phyloP scores from a whole-genome alignment of 2,888 invertebrate genomes.

The Tetramorium bicarinatum region DNA sequence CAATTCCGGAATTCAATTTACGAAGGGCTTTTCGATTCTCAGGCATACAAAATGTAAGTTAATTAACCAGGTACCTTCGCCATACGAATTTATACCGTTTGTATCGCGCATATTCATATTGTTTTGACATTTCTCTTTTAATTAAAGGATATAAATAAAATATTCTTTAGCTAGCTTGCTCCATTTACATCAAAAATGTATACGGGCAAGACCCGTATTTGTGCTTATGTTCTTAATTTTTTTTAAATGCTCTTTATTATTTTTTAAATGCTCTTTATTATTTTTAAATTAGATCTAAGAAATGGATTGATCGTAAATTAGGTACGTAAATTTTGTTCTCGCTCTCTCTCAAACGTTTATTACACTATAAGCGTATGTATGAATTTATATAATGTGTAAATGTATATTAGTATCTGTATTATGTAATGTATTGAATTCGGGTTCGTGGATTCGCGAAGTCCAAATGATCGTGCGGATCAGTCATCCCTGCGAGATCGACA shows the following conservation, averaged over 20 bases:
- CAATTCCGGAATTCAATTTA: neutral
- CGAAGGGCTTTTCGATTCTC: neutral
- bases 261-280: neutral
- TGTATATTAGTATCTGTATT: neutral
- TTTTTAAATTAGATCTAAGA: neutral
- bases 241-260: neutral
- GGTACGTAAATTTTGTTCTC: neutral
- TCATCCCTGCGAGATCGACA: neutral
- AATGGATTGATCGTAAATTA: neutral
- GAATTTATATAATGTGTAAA: neutral
- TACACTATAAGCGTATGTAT: neutral
- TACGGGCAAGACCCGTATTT: too few relatives aligned
- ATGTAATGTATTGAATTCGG: neutral
- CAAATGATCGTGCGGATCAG: neutral
- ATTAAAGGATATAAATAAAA: conserved; percentile 15
- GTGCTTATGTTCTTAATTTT: neutral
- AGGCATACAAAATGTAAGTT: conserved; percentile 8
- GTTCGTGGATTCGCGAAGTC: neutral
- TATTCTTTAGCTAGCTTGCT: neutral
- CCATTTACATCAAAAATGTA: neutral
- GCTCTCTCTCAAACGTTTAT: neutral
- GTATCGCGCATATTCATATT: neutral
- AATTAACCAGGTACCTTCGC: neutral
- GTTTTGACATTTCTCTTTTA: neutral
- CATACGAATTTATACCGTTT: neutral